A percentile compares a stretch with the other conserved stretches of the same genome.
phyloP scores from a whole-genome alignment of 1,140 invertebrate species.

The Achatina immaculata region DNA sequence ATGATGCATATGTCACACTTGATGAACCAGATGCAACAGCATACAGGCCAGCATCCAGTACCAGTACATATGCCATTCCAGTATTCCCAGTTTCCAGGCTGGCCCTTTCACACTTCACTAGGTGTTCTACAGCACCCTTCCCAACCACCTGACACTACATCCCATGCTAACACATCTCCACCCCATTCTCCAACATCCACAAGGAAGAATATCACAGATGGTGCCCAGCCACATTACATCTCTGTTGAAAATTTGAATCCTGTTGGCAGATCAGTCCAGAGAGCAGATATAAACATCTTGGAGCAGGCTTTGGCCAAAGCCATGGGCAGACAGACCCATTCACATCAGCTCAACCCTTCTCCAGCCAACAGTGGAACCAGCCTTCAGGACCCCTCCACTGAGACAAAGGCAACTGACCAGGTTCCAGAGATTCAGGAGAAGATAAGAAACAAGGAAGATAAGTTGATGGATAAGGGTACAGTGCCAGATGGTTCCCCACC shows the following conservation, averaged over 20 bases:
- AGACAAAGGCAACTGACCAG: background rate
- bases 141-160: background rate
- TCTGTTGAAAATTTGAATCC: conserved; percentile 26
- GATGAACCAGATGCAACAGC: conserved; percentile 11
- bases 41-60: conserved; percentile 3
- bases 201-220: background rate
- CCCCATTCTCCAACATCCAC: conserved; percentile 33
- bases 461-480: conserved; percentile 9
- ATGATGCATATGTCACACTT: conserved; percentile 28
- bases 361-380: conserved; percentile 1
- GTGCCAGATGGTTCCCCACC: background rate
- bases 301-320: conserved; percentile 34
- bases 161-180: conserved; percentile 1
- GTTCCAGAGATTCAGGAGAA: background rate
- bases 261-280: background rate
- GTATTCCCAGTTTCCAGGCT: conserved; percentile 1
- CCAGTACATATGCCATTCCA: conserved; percentile 12
- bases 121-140: conserved; percentile 17
- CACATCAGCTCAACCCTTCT: conserved; percentile 9
- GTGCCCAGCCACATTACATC: conserved; percentile 4
- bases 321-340: conserved; percentile 26
- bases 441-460: background rate
- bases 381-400: background rate
- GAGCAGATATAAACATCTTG: conserved; percentile 28
- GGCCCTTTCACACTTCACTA: background rate